Conservation (phyloP, 2,113 vertebrate genomes). For the Atrichornis clamosus region DNA sequence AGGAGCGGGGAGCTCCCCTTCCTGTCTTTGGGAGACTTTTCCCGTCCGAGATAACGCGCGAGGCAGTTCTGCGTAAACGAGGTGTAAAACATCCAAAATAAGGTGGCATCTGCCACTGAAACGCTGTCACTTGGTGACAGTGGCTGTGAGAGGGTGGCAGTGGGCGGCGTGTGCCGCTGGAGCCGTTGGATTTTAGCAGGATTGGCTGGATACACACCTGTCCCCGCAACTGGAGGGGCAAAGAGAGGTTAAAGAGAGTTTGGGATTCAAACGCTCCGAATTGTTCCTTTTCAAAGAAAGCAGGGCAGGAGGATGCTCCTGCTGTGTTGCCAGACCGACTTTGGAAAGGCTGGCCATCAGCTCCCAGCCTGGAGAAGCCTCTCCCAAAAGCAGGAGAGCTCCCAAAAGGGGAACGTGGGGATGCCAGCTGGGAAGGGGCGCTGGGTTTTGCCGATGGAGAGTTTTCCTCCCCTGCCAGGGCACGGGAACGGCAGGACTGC, state of each 20-base stretch:
- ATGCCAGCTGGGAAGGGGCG: not conserved
- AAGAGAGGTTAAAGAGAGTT: not conserved
- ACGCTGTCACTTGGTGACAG: accelerated
- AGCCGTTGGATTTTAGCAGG: not conserved
- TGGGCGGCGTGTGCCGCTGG: not conserved
- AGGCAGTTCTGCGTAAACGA: accelerated
- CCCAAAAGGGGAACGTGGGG: accelerated
- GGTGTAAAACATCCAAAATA: not conserved
- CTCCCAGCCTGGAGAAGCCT: not conserved
- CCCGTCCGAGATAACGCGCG: accelerated
- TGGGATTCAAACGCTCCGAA: not conserved
- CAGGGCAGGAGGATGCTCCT: not conserved
- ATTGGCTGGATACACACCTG: no score
- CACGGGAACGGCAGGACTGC: not conserved
- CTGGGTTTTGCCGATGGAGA: not conserved
- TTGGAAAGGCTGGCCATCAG: not conserved
- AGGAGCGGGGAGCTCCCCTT: not conserved
- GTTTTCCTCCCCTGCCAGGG: not conserved
- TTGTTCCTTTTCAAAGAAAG: not conserved
- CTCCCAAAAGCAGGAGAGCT: not conserved
- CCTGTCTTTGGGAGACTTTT: not conserved
- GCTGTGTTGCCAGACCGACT: not conserved
- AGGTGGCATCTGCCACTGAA: not conserved
- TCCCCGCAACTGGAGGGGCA: not conserved
- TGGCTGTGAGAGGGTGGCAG: accelerated